phyloP scores from a whole-genome alignment of 1,140 invertebrate genomes.

The Doryteuthis pealeii region DNA sequence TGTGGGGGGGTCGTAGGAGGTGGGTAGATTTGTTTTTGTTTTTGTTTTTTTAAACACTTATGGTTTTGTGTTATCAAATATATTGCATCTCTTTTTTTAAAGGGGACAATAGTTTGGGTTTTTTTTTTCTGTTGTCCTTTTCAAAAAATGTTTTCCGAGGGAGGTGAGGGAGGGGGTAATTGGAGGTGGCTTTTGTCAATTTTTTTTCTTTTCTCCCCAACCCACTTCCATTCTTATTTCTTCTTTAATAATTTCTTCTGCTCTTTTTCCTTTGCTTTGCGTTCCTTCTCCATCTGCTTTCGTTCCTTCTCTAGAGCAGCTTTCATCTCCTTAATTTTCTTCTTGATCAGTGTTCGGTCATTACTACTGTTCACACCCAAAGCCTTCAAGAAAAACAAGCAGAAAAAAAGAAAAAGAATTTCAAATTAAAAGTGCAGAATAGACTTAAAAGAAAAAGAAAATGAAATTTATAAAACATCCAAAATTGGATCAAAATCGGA shows the following conservation, averaged over 20 bases:
- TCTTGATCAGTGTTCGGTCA: conserved; percentile 50
- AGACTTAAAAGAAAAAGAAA: background rate
- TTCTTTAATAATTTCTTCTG: conserved; percentile 26
- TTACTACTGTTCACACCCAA: conserved; percentile 44
- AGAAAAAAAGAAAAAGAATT: conserved; percentile 20
- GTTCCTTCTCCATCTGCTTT: conserved; percentile 51
- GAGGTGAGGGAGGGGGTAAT: too few species aligned
- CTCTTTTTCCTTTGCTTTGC: conserved; percentile 40
- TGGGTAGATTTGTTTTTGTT: too few species aligned
- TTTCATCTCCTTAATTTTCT: conserved; percentile 53
- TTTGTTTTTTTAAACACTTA: too few species aligned
- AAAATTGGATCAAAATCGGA: too few species aligned
- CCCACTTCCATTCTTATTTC: conserved; percentile 46
- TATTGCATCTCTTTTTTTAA: too few species aligned
- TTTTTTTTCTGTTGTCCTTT: too few species aligned
- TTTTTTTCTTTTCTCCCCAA: conserved; percentile 35
- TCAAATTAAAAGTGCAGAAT: background rate
- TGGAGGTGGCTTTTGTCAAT: background rate
- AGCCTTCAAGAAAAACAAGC: conserved; percentile 34
- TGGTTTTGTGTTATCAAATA: too few species aligned
- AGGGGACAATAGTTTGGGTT: too few species aligned
- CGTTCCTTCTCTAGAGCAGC: conserved; percentile 45
- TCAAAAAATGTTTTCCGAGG: too few species aligned
- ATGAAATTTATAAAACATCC: background rate
- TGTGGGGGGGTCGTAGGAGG: too few species aligned